These are phyloP conservation scores for Augochlorella aurata DNA, from an alignment of 2,888 invertebrate species.

Conservation along the genomic window DNA sequence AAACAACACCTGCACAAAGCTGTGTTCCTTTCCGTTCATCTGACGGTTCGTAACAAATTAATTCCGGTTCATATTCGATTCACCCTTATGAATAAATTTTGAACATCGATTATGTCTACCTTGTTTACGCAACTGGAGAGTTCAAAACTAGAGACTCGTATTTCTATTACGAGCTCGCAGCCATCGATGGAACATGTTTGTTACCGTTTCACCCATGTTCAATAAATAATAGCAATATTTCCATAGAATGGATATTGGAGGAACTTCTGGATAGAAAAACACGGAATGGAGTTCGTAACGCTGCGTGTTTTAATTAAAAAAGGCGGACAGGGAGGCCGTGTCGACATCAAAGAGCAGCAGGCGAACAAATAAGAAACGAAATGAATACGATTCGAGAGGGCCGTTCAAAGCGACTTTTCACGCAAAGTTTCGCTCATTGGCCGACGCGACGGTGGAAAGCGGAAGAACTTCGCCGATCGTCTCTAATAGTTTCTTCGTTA, in stretches of 20 bases:
- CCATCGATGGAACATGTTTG: neutral
- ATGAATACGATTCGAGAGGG: neutral
- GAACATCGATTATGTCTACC: too few relatives aligned
- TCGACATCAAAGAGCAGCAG: too few relatives aligned
- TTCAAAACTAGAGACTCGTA: neutral
- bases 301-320: neutral
- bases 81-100: too few relatives aligned
- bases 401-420: neutral
- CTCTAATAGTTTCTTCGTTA: slow-evolving; percentile 51
- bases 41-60: too few relatives aligned
- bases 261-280: neutral
- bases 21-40: too few relatives aligned
- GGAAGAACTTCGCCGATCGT: slow-evolving; percentile 25
- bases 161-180: neutral
- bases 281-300: neutral
- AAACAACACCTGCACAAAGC: too few relatives aligned
- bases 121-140: too few relatives aligned
- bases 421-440: neutral
- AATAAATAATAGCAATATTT: slow-evolving; percentile 4
- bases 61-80: too few relatives aligned
- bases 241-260: neutral
- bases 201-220: neutral
- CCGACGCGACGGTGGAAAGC: neutral
- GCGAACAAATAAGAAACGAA: neutral
- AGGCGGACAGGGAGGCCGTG: neutral